phyloP scores from a whole-genome alignment of 1,140 invertebrate genomes.

The Pissodes strobi region DNA sequence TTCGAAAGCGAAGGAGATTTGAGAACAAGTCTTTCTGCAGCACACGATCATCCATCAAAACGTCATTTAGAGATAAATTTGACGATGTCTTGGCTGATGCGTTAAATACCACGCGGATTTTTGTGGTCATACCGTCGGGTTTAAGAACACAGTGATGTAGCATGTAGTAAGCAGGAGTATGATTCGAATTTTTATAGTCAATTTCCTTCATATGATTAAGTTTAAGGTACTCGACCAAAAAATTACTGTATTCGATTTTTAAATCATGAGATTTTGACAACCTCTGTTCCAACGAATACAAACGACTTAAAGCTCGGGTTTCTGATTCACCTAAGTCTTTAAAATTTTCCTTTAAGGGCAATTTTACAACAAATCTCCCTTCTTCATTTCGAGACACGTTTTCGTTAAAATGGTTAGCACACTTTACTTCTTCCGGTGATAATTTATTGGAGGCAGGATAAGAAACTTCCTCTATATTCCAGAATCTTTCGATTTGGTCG shows the following conservation, averaged over 20 bases:
- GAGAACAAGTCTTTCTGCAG: conserved; percentile 48
- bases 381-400: conserved; percentile 10
- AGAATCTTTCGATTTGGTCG: too few species aligned
- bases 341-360: conserved; percentile 27
- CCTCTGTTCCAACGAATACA: background rate
- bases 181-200: background rate
- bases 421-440: too few species aligned
- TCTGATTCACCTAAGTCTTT: conserved; percentile 22
- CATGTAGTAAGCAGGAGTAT: conserved; percentile 44
- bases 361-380: conserved; percentile 30
- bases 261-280: background rate
- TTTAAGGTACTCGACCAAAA: background rate
- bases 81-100: conserved; percentile 35
- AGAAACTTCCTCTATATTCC: too few species aligned
- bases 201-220: conserved; percentile 6
- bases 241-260: background rate
- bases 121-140: conserved; percentile 45
- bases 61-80: conserved; percentile 45
- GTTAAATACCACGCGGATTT: conserved; percentile 52
- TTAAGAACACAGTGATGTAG: conserved; percentile 56
- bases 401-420: too few species aligned
- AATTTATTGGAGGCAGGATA: too few species aligned
- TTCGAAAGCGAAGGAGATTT: conserved; percentile 46
- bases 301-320: conserved; percentile 3
- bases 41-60: conserved; percentile 42